A percentile compares a stretch with the other conserved stretches of the same genome.
Conservation (phyloP, 2,113 vertebrate species). For the Peucedramus taeniatus region DNA sequence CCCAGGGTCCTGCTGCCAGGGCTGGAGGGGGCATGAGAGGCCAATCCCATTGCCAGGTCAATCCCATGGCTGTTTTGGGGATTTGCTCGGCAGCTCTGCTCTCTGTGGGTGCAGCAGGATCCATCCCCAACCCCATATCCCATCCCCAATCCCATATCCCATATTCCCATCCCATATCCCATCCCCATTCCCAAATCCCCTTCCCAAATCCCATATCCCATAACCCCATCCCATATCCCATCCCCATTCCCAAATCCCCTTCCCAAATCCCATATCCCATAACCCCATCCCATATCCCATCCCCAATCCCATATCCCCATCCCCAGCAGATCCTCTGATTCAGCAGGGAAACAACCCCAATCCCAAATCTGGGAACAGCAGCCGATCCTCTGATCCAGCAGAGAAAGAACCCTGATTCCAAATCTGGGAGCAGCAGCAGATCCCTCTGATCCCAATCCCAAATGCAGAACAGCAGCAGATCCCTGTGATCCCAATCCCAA, state of each 20-base stretch:
- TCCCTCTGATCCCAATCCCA: too few relatives aligned
- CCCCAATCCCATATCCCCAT: not conserved
- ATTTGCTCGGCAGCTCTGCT: not conserved
- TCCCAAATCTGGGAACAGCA: not conserved
- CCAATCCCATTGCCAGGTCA: fast-evolving
- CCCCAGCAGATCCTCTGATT: too few relatives aligned
- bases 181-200: too few relatives aligned
- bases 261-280: not conserved
- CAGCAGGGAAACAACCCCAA: not conserved
- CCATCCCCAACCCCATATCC: not conserved
- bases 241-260: not conserved
- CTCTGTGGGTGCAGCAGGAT: not conserved
- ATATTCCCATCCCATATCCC: too few relatives aligned
- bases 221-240: not conserved
- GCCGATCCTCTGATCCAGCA: not conserved
- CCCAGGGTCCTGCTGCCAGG: fast-evolving
- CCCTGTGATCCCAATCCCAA: too few relatives aligned
- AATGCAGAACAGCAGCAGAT: too few relatives aligned
- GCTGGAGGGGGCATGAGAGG: not conserved
- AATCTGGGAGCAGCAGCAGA: too few relatives aligned
- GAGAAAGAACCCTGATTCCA: too few relatives aligned
- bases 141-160: not conserved
- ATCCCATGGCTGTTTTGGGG: not conserved
- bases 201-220: too few relatives aligned
- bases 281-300: not conserved